Percentiles rank a stretch among this genome's conserved stretches.
Conservation (phyloP, 2,797 vertebrate species). For the Esox lucius region DNA sequence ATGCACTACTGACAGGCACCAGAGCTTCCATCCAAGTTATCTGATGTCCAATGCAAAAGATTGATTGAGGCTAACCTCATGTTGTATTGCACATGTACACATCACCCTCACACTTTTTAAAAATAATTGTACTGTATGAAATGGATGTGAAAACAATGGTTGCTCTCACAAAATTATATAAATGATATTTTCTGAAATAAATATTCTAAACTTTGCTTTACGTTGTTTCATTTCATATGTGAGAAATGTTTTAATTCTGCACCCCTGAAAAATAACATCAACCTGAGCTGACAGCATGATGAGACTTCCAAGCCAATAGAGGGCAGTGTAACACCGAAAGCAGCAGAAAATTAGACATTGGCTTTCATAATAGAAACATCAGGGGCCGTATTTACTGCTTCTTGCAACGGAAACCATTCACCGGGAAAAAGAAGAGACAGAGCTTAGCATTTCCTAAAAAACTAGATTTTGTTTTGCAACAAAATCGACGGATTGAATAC, state of each 20-base stretch:
- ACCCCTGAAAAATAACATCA: too few species aligned
- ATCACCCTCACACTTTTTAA: not conserved
- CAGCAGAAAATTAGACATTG: not conserved
- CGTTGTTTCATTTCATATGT: not conserved
- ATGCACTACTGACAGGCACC: not conserved
- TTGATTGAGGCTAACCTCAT: not conserved
- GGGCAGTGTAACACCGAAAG: conserved; percentile 2
- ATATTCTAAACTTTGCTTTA: not conserved
- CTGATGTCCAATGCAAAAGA: not conserved
- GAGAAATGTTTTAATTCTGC: not conserved
- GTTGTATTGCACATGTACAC: conserved; percentile 4
- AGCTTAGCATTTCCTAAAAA: too few species aligned
- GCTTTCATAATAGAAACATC: conserved; percentile 6
- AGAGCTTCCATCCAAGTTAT: not conserved
- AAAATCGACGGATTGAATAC: too few species aligned
- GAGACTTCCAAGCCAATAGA: not conserved
- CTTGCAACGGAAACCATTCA: too few species aligned
- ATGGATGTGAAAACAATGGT: not conserved
- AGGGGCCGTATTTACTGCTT: too few species aligned
- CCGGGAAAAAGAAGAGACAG: too few species aligned
- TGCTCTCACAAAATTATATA: not conserved
- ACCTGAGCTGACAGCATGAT: not conserved
- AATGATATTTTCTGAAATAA: not conserved
- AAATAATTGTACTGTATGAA: not conserved
- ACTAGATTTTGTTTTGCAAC: too few species aligned